A percentile compares a stretch with the other conserved stretches of the same genome.
These are phyloP conservation scores for Ciconia nigra DNA, from an alignment of 2,797 vertebrate species.

Conservation along the genomic window DNA sequence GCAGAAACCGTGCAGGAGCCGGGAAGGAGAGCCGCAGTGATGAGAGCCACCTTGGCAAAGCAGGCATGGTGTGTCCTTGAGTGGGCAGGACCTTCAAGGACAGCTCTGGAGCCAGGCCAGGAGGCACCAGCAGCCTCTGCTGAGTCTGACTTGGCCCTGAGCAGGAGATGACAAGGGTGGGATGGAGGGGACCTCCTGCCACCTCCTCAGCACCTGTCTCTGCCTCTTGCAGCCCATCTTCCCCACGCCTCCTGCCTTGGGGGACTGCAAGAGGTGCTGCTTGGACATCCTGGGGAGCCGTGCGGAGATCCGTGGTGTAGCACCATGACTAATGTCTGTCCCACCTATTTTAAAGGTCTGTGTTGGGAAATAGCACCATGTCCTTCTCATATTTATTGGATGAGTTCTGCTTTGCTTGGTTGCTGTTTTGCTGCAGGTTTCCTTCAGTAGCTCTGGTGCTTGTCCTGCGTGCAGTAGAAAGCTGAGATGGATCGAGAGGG, in stretches of 20 bases:
- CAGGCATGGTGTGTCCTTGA: neutral
- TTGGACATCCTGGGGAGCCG: neutral
- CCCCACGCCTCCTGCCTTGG: neutral
- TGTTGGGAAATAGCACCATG: neutral
- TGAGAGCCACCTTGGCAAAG: neutral
- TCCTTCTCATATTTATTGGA: neutral
- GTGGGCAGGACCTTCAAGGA: neutral
- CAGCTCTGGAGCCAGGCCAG: neutral
- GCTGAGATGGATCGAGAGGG: neutral
- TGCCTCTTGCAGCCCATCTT: neutral
- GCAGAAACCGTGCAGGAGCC: neutral
- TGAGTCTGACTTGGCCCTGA: neutral
- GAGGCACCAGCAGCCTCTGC: neutral
- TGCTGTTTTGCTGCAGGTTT: neutral
- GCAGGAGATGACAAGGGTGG: neutral
- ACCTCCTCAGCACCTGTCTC: neutral
- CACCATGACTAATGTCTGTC: neutral
- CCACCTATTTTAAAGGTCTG: neutral
- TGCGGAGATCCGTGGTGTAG: accelerated
- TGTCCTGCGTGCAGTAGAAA: neutral
- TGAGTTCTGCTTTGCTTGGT: neutral
- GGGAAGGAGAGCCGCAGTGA: neutral
- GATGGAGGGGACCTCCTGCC: neutral
- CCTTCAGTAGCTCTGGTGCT: neutral
- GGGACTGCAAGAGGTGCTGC: neutral